Evolutionary conservation across 64 coral and sea anemone genomes (phyloP), one percentile per base, ranked within the genome.

Genomic region (Porites lutea): DNA sequence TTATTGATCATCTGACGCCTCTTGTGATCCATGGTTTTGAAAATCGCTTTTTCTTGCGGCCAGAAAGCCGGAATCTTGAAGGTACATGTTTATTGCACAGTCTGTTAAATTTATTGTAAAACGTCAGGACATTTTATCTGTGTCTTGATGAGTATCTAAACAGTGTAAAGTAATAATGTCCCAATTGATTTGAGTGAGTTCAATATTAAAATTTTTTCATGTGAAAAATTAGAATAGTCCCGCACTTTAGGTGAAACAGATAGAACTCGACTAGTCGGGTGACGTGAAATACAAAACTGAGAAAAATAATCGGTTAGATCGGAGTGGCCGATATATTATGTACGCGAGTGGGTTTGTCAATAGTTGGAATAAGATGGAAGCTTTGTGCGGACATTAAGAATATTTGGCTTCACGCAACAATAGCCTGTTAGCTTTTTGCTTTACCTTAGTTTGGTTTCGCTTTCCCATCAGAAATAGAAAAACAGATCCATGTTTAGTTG

Each of bases 21-120:
- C 61, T 86, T 67, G 83, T 86, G 27, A 86, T 86, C 83, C 83
- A 86, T 3, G 83, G 83, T 86, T 86, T 70, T 16, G 18, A 49
- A 13, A 86, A 50, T 15, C 48, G 83, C 20, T 86, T 72, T 50
- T 47, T 47, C 61, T 86, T 67, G 8, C 83, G 62, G 18, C 61
- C 61, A 4, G 83, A 86, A 52, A 86, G 11, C 63, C n/a, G n/a
- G n/a, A n/a, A 43, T 23, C 71, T 57, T 74, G 5, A 75, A 13
- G 23, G 86, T 74, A 21, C 86, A 59, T 88, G 86, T 59, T 88
- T 55, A 52, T 75, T 88, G 12, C 74, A 14, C 37, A 75, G 21
- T 75, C 69, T 88, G 50, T 88, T 88, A 58, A 88, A 52, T 74
- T 52, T 88, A 59, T 55, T 59, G n/a, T 74, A 75, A 74, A 87